Evolutionary conservation across 1,140 invertebrate species (phyloP).

Genomic region (Leptopilina boulardi): DNA sequence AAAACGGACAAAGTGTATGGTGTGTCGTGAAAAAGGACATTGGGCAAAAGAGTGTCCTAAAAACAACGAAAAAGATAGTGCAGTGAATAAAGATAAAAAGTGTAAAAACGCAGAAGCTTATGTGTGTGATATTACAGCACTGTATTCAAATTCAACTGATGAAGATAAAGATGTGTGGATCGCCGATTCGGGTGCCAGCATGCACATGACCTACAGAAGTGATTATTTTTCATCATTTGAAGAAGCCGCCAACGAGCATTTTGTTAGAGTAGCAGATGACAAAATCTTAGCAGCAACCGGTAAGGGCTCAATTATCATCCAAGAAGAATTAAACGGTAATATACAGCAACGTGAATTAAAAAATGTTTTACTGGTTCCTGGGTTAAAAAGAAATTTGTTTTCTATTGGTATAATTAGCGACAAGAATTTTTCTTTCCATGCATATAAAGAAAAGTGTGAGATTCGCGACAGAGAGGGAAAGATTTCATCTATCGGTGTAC

Average conservation of each 20-base stretch:
- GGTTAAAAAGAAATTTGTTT: constrained; percentile 37
- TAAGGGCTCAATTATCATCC: not conserved
- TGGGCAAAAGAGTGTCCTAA: constrained; percentile 34
- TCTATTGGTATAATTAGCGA: constrained; percentile 17
- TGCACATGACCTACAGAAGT: constrained; percentile 30
- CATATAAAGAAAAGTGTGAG: too few species aligned
- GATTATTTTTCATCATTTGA: constrained; percentile 29
- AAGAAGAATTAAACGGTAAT: not conserved
- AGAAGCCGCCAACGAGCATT: not conserved
- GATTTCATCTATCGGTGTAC: too few species aligned
- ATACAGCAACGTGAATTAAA: not conserved
- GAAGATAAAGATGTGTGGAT: constrained; percentile 20
- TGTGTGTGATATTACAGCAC: constrained; percentile 2
- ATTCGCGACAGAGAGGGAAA: too few species aligned
- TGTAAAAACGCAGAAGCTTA: not conserved
- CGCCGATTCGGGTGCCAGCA: constrained; percentile 34
- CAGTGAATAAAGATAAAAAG: not conserved
- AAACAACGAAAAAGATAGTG: not conserved
- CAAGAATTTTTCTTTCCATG: not conserved
- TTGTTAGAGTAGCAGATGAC: constrained; percentile 36
- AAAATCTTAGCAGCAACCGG: constrained; percentile 12
- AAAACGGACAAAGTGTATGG: too few species aligned
- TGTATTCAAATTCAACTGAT: constrained; percentile 24
- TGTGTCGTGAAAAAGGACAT: too few species aligned
- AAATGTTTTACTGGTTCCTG: constrained; percentile 34